Evolutionary conservation across 2,888 invertebrate species (phyloP), one percentile per base, ranked within the genome.

Genomic region (Cyaniris semiargus): DNA sequence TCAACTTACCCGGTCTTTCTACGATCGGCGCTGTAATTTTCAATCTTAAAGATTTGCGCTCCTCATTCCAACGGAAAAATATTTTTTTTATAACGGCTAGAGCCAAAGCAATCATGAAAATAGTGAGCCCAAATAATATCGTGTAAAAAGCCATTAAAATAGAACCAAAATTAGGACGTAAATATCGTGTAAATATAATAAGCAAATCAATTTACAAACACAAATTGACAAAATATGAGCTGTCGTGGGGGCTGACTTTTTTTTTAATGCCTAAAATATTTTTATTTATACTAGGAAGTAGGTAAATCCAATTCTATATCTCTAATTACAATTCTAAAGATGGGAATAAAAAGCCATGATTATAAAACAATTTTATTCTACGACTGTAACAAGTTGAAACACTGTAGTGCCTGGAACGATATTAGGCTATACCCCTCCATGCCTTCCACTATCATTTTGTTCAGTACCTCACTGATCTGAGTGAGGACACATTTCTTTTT

Each of bases 91-190:
- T 93, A 44, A 93, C 85, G 5, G 92, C 89, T 78, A 93, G 85
- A 0, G 93, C 92, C 80, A 93, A 80, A 6, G 90, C 91, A 84
- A 94, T 93, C 87, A 93, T 84, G 83, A 93, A 93, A 84, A 94
- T 87, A 81, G 93, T 92, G 83, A 94, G 81, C 60, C 92, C 92
- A 79, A 93, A 91, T 77, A 94, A 83, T 84, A 94, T 92, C 44
- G 92, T 92, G 81, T 93, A 94, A 27, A 94, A 81, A 31, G 93
- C 93, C 93, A 94, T 92, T 86, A 6, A 6, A 66, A 13, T 23
- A 66, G 66, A 23, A 27, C 15, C 10, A n/a, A n/a, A n/a, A n/a
- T n/a, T n/a, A n/a, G n/a, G n/a, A n/a, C n/a, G n/a, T n/a, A n/a
- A n/a, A n/a, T n/a, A n/a, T n/a, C n/a, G n/a, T n/a, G n/a, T n/a